Evolutionary conservation across 2,113 vertebrate species (phyloP), one percentile per base, ranked within the genome.

Genomic region (Choloepus hoffmanni): DNA sequence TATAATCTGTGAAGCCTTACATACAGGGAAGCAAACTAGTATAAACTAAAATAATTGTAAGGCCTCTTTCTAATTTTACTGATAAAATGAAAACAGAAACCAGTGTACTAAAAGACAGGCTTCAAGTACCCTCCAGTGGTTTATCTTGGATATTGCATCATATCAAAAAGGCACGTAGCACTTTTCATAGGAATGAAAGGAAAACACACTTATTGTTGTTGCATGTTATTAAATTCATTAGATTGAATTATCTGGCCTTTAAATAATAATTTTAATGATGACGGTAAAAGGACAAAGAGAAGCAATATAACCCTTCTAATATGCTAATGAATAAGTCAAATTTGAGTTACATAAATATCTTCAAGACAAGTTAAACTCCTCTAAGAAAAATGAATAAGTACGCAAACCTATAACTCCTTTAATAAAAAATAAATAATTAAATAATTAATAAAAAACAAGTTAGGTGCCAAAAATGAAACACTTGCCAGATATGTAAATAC

Each of bases 91-190:
- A 12, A 48, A 1, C 43, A 6, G 67, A 43, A 1, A 0, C 85
- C 36, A 19, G 2, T 2, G 26, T 21, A 0, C 68, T 1, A 1
- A 58, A 3, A 11, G 3, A 4, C 12, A 43, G 89, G 45, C 11
- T 33, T 85, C 30, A 43, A 60, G 58, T 60, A 19, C 97, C 98
- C 89, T 92, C 98, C 92, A 30, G 95, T 97, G 98, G 97, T 18
- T 0, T 0, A 0, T 1, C 0, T 3, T 11, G 5, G 36, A 26
- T 24, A 33, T 10, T 11, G 76, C 63, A 16, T 28, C 36, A 7
- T 33, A 8, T 16, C 0, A 0, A 9, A 60, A 45, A 8, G 76
- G 53, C 33, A 60, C 7, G 28, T 5, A 1, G 23, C 13, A 15
- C 36, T 36, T 19, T 43, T 63, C 19, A 13, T 36, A 16, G 21